Base-by-base conservation (phyloP, 1,140 invertebrate genomes). In the Drosophila kanapiae region DNA sequence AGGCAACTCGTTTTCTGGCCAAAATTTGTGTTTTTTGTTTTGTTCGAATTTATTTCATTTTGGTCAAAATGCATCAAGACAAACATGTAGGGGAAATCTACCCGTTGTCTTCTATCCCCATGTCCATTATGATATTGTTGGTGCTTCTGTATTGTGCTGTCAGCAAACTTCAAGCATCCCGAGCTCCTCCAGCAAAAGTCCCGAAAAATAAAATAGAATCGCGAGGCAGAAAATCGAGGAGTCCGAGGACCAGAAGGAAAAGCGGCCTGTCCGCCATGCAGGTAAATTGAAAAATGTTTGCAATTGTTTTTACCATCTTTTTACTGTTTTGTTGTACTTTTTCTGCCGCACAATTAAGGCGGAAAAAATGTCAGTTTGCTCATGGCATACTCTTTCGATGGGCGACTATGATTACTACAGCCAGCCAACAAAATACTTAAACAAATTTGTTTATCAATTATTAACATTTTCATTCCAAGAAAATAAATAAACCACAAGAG, bases 281-380 rank as follows among this genome's bases (percentile, higher is more conserved):
- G 83, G 83, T 87, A 87, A 87, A 87, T 87, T 87, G 84, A 87
- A 88, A 87, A 88, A 72, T 82, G 76, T 87, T 72, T 86, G 54
- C 82, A 78, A 85, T 85, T 81, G 75, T 74, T 80, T 80, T 75
- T 65, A 23, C 38, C 45, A 51, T 48, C 6, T 42, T 27, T 51
- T 10, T 9, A 6, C 16, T 45, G 51, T 72, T 71, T 72, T 43
- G 9, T 61, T 33, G 14, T 4, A 14, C 7, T 23, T 54, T 53
- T 54, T 13, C 29, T 18, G 29, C 18, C 13, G 23, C 45, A 42
- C 70, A 72, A 72, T 72, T 72, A 72, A 60, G 67, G 53, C 13
- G 10, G 67, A 11, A 42, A n/a, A 38, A 8, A 45, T 16, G 27
- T 33, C n/a, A n/a, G 48, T 7, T 45, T 45, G 10, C 27, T n/a